Conservation (phyloP, 1,140 invertebrate species). For the Euwallacea fornicatus region DNA sequence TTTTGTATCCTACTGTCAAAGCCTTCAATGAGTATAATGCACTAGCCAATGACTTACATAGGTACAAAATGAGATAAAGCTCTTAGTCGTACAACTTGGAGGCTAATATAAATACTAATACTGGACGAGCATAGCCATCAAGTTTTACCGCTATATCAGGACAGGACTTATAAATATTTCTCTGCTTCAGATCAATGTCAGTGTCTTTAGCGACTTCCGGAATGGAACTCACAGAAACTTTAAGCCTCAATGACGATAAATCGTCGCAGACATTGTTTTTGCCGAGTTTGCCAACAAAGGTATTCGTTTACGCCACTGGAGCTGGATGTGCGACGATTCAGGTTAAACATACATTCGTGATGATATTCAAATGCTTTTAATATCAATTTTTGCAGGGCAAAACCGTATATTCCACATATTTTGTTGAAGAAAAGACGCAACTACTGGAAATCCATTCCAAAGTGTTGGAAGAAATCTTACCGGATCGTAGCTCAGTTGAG, state of each 20-base stretch:
- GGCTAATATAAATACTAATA: background rate
- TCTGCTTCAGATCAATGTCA: conserved; percentile 54
- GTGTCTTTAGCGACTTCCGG: conserved; percentile 66
- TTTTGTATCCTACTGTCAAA: conserved; percentile 61
- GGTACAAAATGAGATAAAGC: conserved; percentile 38
- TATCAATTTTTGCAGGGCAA: conserved; percentile 52
- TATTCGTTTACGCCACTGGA: conserved; percentile 67
- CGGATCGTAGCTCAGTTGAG: conserved; percentile 61
- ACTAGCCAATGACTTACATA: conserved; percentile 61
- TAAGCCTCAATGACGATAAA: conserved; percentile 60
- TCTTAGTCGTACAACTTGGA: background rate
- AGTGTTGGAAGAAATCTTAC: conserved; percentile 62
- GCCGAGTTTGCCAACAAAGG: conserved; percentile 65
- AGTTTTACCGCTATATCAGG: too few species aligned
- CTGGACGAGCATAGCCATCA: too few species aligned
- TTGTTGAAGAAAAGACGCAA: conserved; percentile 57
- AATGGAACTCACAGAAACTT: conserved; percentile 67
- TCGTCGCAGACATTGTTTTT: conserved; percentile 59
- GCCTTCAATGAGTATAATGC: conserved; percentile 60
- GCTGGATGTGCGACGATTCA: conserved; percentile 67
- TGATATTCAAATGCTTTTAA: background rate
- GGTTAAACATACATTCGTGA: conserved; percentile 48
- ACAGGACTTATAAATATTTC: too few species aligned
- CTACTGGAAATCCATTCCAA: conserved; percentile 60
- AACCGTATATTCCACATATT: conserved; percentile 63